A percentile compares a stretch with the other conserved stretches of the same genome.
These are phyloP conservation scores for Tringa solitaria DNA, from an alignment of 2,113 vertebrate genomes.

Conservation along the genomic window DNA sequence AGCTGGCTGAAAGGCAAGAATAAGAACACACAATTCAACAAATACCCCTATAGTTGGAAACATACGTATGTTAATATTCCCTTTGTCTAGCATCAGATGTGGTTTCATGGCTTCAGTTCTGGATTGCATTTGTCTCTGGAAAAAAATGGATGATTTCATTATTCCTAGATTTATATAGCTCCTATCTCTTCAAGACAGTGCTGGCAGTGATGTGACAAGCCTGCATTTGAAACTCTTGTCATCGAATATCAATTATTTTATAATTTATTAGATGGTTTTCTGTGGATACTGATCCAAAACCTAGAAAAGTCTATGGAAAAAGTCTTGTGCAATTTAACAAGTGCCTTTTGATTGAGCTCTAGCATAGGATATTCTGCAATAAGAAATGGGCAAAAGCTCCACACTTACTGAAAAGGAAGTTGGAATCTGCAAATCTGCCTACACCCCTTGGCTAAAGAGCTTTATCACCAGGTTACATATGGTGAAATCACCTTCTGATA, in stretches of 20 bases:
- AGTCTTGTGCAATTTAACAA: neutral
- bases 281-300: neutral
- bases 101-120: neutral
- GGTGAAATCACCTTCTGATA: neutral
- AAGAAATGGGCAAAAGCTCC: neutral
- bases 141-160: constrained; percentile 40
- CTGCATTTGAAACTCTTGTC: constrained; percentile 21
- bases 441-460: neutral
- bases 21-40: neutral
- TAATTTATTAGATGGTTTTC: neutral
- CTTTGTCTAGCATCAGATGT: neutral
- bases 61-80: neutral
- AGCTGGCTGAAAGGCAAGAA: neutral
- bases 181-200: constrained; percentile 1
- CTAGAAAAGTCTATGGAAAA: neutral
- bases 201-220: neutral
- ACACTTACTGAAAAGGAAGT: neutral
- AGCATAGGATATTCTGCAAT: neutral
- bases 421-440: neutral
- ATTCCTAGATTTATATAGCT: constrained; percentile 25
- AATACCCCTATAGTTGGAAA: neutral
- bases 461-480: neutral
- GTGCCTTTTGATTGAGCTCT: neutral
- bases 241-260: neutral
- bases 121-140: constrained; percentile 7